A percentile compares a stretch with the other conserved stretches of the same genome.
phyloP scores from a whole-genome alignment of 2,888 invertebrate species.

The Eilema depressum region DNA sequence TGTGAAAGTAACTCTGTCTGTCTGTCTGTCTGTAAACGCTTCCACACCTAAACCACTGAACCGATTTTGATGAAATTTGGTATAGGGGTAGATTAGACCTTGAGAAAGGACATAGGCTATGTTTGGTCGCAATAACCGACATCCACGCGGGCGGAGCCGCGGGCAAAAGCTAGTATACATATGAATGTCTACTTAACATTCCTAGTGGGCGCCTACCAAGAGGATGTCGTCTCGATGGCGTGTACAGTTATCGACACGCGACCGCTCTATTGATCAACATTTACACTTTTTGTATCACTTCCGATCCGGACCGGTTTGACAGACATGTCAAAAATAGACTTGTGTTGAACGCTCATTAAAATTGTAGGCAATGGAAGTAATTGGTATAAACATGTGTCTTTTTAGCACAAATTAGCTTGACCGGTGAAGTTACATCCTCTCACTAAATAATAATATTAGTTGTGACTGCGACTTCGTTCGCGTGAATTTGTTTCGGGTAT shows the following conservation, averaged over 20 bases:
- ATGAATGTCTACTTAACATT: constrained; percentile 30
- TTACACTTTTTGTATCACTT: constrained; percentile 3
- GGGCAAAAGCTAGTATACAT: too few species aligned
- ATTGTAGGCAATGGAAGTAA: not conserved
- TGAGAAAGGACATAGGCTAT: too few species aligned
- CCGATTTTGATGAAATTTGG: too few species aligned
- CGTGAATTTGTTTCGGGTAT: too few species aligned
- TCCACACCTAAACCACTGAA: too few species aligned
- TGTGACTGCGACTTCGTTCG: too few species aligned
- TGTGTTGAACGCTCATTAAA: not conserved
- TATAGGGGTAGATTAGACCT: too few species aligned
- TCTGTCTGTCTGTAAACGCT: too few species aligned
- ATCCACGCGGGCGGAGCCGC: too few species aligned
- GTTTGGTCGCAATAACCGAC: too few species aligned
- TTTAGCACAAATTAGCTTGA: not conserved
- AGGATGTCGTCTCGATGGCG: constrained; percentile 26
- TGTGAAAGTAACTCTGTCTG: too few species aligned
- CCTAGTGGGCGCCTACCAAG: constrained; percentile 24
- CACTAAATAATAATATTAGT: not conserved
- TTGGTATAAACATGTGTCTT: not conserved
- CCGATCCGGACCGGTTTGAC: not conserved
- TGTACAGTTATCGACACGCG: constrained; percentile 24
- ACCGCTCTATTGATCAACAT: constrained; percentile 8
- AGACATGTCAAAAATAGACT: not conserved
- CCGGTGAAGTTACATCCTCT: not conserved